Base-by-base conservation (phyloP, 2,113 vertebrate genomes). In the Elaphurus davidianus region DNA sequence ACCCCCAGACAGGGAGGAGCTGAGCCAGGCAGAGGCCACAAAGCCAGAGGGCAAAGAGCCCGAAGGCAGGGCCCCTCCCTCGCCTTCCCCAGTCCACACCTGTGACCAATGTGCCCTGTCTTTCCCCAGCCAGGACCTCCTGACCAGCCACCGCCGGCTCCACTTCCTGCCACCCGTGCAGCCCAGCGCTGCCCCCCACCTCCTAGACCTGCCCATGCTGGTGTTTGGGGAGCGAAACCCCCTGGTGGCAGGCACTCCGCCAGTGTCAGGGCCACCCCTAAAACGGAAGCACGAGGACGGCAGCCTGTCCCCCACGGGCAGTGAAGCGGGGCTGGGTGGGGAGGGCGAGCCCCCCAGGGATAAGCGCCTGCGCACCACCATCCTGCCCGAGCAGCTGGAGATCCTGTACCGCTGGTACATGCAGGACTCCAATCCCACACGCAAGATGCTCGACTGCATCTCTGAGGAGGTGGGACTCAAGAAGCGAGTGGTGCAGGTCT, bases 401-500 rank as follows among this genome's bases (percentile, higher is more conserved):
- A 99, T 99, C 87, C 98, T 99, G 33, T 99, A 99, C 83, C 99
- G 99, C 52, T 99, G 99, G 99, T 99, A 99, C 94, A 99, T 99
- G 98, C 99, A 99, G 98, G 99, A 99, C 92, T 99, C 99, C 28
- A 99, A 99, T 96, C 99, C 99, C 1, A 99, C 99, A 0, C 99
- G 99, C 92, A 99, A 99, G 82, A 99, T 99, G 98, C 99, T 99
- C 33, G 99, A 99, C 94, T 99, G 99, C 94, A 99, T 99, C 97
- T 99, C 99, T 0, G 99, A 99, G 96, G 99, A 99, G 98, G 99
- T 99, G 88, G 99, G 99, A 59, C 99, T 99, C 94, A 99, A 99
- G 86, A 99, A 99, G 98, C 99, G 99, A 94, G 99, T 99, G 33
- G 99, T 99, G 23, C 99, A 99, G 98, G 99, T 99, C 96, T 99